These are phyloP conservation scores for Brachionus koreanus DNA, from an alignment of 1,140 invertebrate species.

Conservation along the genomic window DNA sequence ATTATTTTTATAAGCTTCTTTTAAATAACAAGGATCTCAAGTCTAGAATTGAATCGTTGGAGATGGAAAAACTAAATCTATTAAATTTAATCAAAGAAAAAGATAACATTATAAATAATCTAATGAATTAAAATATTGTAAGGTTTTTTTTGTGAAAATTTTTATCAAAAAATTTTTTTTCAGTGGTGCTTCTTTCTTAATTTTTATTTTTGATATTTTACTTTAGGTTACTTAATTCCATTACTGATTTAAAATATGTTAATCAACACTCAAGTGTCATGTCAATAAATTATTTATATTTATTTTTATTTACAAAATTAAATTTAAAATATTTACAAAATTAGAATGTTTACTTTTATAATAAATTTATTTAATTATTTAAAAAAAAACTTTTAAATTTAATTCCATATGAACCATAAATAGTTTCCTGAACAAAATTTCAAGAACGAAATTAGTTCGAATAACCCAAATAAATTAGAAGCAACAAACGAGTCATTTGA, in stretches of 20 bases:
- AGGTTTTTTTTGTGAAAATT: neutral
- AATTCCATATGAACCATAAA: too few relatives aligned
- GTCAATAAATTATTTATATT: neutral
- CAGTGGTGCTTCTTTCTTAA: neutral
- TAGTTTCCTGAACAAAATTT: too few relatives aligned
- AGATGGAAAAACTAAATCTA: neutral
- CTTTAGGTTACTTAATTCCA: neutral
- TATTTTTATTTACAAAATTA: neutral
- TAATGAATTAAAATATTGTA: neutral
- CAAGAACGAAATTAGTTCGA: too few relatives aligned
- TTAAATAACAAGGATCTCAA: constrained; percentile 13
- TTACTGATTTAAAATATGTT: neutral
- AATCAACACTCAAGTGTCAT: neutral
- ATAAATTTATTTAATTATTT: too few relatives aligned
- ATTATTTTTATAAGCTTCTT: neutral
- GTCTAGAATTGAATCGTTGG: neutral
- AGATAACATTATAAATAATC: constrained; percentile 3
- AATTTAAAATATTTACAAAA: neutral
- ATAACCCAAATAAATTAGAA: too few relatives aligned
- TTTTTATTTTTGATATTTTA: neutral
- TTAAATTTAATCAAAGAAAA: neutral
- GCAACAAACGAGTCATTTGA: too few relatives aligned
- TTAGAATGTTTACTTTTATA: too few relatives aligned
- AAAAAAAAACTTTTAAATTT: too few relatives aligned
- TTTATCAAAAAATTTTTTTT: neutral